Percentiles rank a stretch among this genome's conserved stretches.
Evolutionary conservation across 2,113 vertebrate genomes (phyloP).

Genomic region (Antechinus stuartii): DNA sequence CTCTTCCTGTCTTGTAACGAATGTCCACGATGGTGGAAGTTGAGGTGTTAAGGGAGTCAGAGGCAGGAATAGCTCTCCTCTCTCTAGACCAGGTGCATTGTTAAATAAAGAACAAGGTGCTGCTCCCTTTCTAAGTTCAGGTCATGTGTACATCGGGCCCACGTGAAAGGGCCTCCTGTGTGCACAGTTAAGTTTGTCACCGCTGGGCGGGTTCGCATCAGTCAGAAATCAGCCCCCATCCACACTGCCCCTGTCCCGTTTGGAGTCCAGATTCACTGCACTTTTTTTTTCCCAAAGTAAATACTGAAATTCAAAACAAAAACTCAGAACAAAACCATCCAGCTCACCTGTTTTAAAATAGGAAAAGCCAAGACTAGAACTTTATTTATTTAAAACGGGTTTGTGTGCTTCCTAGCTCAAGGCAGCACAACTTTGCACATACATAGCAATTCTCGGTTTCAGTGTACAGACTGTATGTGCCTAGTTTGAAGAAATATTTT

Average conservation of each 20-base stretch:
- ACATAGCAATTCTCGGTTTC: not conserved
- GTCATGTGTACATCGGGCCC: not conserved
- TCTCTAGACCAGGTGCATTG: not conserved
- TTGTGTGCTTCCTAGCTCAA: conserved; percentile 62
- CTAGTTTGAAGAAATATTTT: conserved; percentile 57
- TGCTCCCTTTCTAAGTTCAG: not conserved
- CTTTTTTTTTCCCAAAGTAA: not conserved
- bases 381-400: conserved; percentile 81
- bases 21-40: not conserved
- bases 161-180: not conserved
- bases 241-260: too few species aligned
- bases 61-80: not conserved
- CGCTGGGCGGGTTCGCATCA: not conserved
- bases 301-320: not conserved
- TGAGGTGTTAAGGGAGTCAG: not conserved
- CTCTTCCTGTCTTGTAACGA: not conserved
- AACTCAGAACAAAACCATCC: not conserved
- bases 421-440: not conserved
- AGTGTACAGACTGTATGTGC: conserved; percentile 71
- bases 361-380: not conserved
- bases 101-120: not conserved
- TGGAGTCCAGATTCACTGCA: not conserved
- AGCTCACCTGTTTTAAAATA: not conserved
- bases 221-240: not conserved
- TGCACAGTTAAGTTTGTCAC: not conserved